Conservation (phyloP, 2,113 vertebrate species). For the Platichthys flesus region DNA sequence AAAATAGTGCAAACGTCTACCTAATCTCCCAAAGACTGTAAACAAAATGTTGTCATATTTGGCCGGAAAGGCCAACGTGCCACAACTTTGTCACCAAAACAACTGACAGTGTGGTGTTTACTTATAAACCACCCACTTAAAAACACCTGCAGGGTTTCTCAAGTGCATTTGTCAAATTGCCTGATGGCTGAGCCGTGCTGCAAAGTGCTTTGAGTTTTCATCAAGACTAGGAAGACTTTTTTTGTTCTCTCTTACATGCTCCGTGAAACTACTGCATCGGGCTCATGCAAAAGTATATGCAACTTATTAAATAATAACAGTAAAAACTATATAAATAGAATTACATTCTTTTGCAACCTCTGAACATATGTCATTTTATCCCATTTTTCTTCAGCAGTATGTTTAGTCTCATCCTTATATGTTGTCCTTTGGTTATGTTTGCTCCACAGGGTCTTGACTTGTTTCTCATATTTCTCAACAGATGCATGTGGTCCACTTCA, state of each 20-base stretch:
- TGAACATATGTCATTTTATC: too few relatives aligned
- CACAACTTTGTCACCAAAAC: not conserved
- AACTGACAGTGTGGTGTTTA: not conserved
- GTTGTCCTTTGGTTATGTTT: not conserved
- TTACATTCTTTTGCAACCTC: too few relatives aligned
- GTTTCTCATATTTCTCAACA: slow-evolving; percentile 63
- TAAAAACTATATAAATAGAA: too few relatives aligned
- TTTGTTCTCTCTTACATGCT: not conserved
- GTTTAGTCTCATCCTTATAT: too few relatives aligned
- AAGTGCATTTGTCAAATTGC: too few relatives aligned
- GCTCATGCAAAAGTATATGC: too few relatives aligned
- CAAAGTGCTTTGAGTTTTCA: too few relatives aligned
- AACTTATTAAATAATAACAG: not conserved
- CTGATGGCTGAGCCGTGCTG: too few relatives aligned
- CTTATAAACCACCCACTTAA: not conserved
- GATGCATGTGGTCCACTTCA: slow-evolving; percentile 96
- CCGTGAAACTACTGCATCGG: too few relatives aligned
- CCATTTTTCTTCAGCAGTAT: too few relatives aligned
- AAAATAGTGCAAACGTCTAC: slow-evolving; percentile 53
- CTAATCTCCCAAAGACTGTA: slow-evolving; percentile 33
- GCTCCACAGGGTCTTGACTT: not conserved
- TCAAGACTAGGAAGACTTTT: too few relatives aligned
- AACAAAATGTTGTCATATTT: slow-evolving; percentile 43
- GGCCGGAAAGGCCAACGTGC: not conserved
- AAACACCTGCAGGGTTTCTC: not conserved